Evolutionary conservation across 2,113 vertebrate species (phyloP).

Genomic region (Chroicocephalus ridibundus): DNA sequence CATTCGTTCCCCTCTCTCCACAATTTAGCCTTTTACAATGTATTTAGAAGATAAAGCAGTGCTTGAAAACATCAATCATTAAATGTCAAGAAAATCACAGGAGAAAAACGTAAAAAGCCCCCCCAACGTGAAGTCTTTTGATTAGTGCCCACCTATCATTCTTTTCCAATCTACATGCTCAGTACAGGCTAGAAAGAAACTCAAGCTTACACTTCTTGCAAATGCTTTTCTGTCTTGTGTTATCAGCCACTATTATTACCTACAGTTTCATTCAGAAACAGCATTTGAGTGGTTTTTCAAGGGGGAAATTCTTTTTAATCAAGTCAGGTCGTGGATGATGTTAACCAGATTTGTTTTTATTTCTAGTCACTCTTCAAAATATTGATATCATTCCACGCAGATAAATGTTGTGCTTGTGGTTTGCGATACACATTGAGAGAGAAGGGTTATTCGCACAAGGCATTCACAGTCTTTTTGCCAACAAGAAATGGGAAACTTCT

Average conservation of each 20-base stretch:
- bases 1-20: not conserved
- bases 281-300: not conserved
- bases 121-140: not conserved
- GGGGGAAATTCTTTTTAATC: slow-evolving; percentile 12
- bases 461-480: not conserved
- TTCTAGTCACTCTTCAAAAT: slow-evolving; percentile 10
- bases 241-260: not conserved
- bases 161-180: not conserved
- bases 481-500: not conserved
- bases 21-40: not conserved
- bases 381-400: slow-evolving; percentile 21
- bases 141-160: not conserved
- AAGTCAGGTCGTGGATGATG: not conserved
- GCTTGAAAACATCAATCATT: not conserved
- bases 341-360: slow-evolving; percentile 35
- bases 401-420: slow-evolving; percentile 16
- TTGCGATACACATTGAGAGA: not conserved
- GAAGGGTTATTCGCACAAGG: not conserved
- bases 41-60: not conserved
- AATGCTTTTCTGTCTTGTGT: not conserved
- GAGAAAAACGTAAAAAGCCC: not conserved
- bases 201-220: not conserved
- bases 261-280: not conserved
- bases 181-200: not conserved
- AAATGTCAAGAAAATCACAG: not conserved